Conservation (phyloP, 2,888 invertebrate species). For the Catocala sponsa region DNA sequence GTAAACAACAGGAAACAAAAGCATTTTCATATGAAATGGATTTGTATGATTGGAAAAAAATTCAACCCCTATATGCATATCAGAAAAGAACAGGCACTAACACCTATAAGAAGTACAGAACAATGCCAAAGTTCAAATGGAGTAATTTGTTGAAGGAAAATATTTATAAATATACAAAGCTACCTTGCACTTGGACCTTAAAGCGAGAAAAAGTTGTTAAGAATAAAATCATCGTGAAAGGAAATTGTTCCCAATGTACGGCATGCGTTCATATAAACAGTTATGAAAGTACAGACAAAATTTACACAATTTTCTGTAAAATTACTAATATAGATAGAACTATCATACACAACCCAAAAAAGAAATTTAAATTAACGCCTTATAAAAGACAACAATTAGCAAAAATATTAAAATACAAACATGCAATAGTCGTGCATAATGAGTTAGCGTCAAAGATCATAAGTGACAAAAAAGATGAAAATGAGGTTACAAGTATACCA, state of each 20-base stretch:
- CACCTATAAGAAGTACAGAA: slow-evolving; percentile 2
- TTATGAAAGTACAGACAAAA: slow-evolving; percentile 5
- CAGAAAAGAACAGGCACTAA: slow-evolving; percentile 1
- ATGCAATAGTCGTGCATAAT: slow-evolving; percentile 12
- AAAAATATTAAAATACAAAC: slow-evolving; percentile 7
- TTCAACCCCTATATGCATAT: neutral
- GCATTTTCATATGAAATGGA: too few species aligned
- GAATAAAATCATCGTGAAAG: slow-evolving; percentile 9
- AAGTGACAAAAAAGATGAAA: slow-evolving; percentile 1
- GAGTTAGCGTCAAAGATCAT: slow-evolving; percentile 13
- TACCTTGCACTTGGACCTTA: slow-evolving; percentile 17
- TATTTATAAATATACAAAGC: slow-evolving; percentile 6
- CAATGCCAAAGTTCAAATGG: slow-evolving; percentile 1
- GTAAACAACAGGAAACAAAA: too few species aligned
- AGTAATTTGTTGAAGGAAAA: neutral
- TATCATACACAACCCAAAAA: too few species aligned
- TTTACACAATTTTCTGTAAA: neutral
- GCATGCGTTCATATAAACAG: neutral
- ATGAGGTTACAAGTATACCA: slow-evolving; percentile 11
- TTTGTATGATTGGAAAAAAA: too few species aligned
- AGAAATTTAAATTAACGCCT: slow-evolving; percentile 5
- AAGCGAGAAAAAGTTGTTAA: slow-evolving; percentile 5
- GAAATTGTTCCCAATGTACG: slow-evolving; percentile 11
- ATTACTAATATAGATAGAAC: too few species aligned
- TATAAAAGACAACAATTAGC: slow-evolving; percentile 11